These are phyloP conservation scores for Chondrilla cf. caribensis DNA, from an alignment of 37 sponge, comb jelly and placozoan genomes.

Conservation along the genomic window DNA sequence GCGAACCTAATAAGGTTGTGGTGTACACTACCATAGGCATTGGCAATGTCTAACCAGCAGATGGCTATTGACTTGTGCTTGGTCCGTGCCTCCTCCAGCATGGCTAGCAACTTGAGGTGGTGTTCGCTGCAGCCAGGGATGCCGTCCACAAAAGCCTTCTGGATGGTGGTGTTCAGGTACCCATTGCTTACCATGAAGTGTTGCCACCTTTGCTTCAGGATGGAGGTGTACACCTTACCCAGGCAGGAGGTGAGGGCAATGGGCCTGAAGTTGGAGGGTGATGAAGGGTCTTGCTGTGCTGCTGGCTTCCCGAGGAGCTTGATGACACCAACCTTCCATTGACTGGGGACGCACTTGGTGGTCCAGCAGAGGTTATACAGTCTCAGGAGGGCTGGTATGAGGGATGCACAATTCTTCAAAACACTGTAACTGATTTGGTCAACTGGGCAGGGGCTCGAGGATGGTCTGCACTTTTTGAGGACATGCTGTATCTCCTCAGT, in stretches of 20 bases:
- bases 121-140: slow-evolving; percentile 36
- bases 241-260: slow-evolving; percentile 24
- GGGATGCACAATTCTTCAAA: slow-evolving; percentile 24
- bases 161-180: slow-evolving; percentile 27
- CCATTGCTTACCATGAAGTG: slow-evolving; percentile 19
- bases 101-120: slow-evolving; percentile 5
- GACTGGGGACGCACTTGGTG: background rate
- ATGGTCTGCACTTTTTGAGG: background rate
- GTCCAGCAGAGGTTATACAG: slow-evolving; percentile 6
- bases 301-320: slow-evolving; percentile 1
- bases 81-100: slow-evolving; percentile 10
- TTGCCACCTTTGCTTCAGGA: slow-evolving; percentile 14
- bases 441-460: slow-evolving; percentile 2
- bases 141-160: slow-evolving; percentile 22
- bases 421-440: slow-evolving; percentile 9
- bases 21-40: slow-evolving; percentile 44
- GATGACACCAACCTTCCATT: slow-evolving; percentile 12
- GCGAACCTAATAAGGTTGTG: slow-evolving; percentile 30
- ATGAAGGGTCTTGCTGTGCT: background rate
- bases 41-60: slow-evolving; percentile 38
- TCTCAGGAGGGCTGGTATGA: slow-evolving; percentile 6
- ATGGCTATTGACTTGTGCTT: slow-evolving; percentile 15
- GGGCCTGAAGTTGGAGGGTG: slow-evolving; percentile 4
- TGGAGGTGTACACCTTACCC: slow-evolving; percentile 5
- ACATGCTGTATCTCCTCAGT: background rate